Evolutionary conservation across 1,140 invertebrate genomes (phyloP), one percentile per base, ranked within the genome.

Genomic region (Formica selysi): DNA sequence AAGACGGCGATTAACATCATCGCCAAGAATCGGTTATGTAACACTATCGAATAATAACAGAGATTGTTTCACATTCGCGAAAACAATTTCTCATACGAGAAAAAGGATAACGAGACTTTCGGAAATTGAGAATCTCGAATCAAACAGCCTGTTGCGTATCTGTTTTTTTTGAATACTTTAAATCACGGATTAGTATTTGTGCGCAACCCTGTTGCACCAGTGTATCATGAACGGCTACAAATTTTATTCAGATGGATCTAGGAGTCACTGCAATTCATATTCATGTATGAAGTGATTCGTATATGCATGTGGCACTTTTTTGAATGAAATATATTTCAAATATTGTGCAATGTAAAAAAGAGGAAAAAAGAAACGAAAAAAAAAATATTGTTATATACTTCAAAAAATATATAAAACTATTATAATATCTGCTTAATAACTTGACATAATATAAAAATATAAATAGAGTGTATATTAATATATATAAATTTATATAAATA

Each of bases 1-100:
- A 65, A 68, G 57, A 32, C 64, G 13, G n/a, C 22, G 38, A 79
- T 51, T 67, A 3, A 48, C 19, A 79, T 80, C 36, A 61, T 19
- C 26, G 11, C 5, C 32, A 22, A 68, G 1, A 68, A n/a, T 65
- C 3, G 62, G 13, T 64, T 81, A 29, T 22, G 38, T 84, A 76
- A 76, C 41, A n/a, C 6, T 32, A 3, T 44, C n/a, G 38, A 61
- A 61, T 71, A 41, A 44, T 59, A 64, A 85, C 3, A 32, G 32
- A 32, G 32, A 32, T 32, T 32, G 2, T 32, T 3, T 32, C 59
- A 4, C 13, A 8, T 59, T 4, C 29, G 38, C n/a, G 19, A 76
- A 51, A 51, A 41, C 36, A 5, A 70, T 38, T 11, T 44, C 1
- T 44, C 10, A 16, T 68, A 4, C 32, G 19, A 64, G 22, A 41